Evolutionary conservation across 1,140 invertebrate species (phyloP), one percentile per base, ranked within the genome.

Genomic region (Tribolium madens): DNA sequence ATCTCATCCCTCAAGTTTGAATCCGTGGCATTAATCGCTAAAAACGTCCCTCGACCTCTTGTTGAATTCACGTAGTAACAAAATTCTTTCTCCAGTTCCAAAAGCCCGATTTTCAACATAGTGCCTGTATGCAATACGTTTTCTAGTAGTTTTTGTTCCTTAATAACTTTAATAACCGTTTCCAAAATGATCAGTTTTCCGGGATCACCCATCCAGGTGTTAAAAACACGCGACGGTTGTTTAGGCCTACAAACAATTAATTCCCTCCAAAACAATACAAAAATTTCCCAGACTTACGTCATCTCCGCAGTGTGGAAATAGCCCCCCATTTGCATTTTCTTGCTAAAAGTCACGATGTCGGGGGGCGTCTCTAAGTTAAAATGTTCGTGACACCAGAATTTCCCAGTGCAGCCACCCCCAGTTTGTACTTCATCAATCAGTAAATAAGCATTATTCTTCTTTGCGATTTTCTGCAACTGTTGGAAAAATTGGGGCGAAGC

Each of bases 141-240:
- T 6, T 91, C 86, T 15, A 99, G 83, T 0, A 99, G 88, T 74
- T 95, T 92, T 13, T 99, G 93, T 36, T 92, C 88, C 81, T 93
- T 91, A 3, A 99, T 95, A 0, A 97, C 93, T 48, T 95, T 91
- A 2, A 99, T 79, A 0, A 98, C 91, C 76, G 91, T 91, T 84
- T 98, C 94, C 36, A 99, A 85, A 0, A 99, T 85, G 13, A 98
- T 87, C 10, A 99, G 83, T 88, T 99, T 99, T 12, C 94, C 92
- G 5, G 98, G 98, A 86, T 99, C 98, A 12, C 98, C 98, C 91
- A 99, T 94, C 98, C 98, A 99, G 0, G 98, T 99, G 86, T 99
- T 99, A 86, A 98, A 99, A 69, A 99, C 94, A 73, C 98, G 88
- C 84, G 97, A 98, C 0, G 94, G 87, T 83, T 97, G 91, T 47